A percentile compares a stretch with the other conserved stretches of the same genome.
phyloP scores from a whole-genome alignment of 2,113 vertebrate species.

The Oncorhynchus masou region DNA sequence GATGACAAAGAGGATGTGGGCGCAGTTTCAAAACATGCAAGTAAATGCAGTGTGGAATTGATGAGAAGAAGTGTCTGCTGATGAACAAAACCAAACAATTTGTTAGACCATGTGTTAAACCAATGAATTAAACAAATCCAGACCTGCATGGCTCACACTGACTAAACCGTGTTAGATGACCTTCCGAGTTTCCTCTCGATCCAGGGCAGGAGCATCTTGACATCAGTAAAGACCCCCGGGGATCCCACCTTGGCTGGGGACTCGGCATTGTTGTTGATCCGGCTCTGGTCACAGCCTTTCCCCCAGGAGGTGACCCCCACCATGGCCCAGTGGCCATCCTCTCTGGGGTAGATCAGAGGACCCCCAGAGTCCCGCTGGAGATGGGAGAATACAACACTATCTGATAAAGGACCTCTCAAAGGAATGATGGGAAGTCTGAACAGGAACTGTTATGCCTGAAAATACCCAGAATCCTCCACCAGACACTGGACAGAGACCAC shows the following conservation, averaged over 20 bases:
- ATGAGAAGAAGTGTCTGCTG: constrained; percentile 29
- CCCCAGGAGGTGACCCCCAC: constrained; percentile 88
- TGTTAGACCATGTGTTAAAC: not conserved
- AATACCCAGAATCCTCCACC: not conserved
- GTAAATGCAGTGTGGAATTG: not conserved
- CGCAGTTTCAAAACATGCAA: not conserved
- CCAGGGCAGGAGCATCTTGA: constrained; percentile 79
- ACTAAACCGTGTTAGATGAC: constrained; percentile 6
- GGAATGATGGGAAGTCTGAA: not conserved
- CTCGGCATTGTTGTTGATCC: constrained; percentile 61
- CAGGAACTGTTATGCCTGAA: not conserved
- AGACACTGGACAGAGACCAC: too few relatives aligned
- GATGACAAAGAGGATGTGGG: not conserved
- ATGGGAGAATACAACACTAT: not conserved
- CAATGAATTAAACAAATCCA: not conserved
- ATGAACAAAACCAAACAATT: not conserved
- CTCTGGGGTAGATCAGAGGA: constrained; percentile 77
- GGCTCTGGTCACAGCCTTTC: constrained; percentile 84
- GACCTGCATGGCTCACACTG: not conserved
- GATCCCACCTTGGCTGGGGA: constrained; percentile 71
- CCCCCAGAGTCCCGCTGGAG: constrained; percentile 85
- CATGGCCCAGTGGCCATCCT: constrained; percentile 72
- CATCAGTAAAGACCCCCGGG: constrained; percentile 83
- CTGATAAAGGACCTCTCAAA: not conserved
- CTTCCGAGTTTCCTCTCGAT: constrained; percentile 65